A percentile compares a stretch with the other conserved stretches of the same genome.
phyloP scores from a whole-genome alignment of 2,888 invertebrate genomes.

The Synergus itoensis region DNA sequence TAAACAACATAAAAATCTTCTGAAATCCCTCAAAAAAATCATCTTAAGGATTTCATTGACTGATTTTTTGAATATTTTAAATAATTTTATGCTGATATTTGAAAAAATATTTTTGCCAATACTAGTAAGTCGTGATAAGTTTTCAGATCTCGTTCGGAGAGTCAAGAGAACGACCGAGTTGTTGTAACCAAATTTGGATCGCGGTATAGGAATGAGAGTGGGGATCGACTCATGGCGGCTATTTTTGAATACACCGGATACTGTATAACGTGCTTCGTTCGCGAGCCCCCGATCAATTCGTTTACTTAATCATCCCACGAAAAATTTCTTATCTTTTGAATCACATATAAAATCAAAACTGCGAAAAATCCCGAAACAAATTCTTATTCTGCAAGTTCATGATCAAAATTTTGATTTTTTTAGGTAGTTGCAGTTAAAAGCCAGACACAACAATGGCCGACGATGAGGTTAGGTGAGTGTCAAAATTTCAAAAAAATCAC shows the following conservation, averaged over 20 bases:
- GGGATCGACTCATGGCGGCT: slow-evolving; percentile 74
- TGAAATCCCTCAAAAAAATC: not conserved
- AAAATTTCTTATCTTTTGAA: not conserved
- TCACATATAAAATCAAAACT: slow-evolving; percentile 12
- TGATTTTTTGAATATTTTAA: not conserved
- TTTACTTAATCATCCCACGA: slow-evolving; percentile 32
- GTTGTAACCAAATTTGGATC: slow-evolving; percentile 82
- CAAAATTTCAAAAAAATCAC: slow-evolving; percentile 44
- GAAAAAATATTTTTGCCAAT: not conserved
- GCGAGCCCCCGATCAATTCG: slow-evolving; percentile 48
- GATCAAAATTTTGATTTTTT: slow-evolving; percentile 66
- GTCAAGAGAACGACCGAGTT: slow-evolving; percentile 68
- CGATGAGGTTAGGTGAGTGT: slow-evolving; percentile 95
- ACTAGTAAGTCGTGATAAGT: slow-evolving; percentile 9
- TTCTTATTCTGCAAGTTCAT: not conserved
- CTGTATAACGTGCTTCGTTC: slow-evolving; percentile 62
- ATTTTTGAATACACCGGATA: slow-evolving; percentile 75
- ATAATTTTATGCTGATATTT: not conserved
- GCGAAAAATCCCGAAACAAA: not conserved
- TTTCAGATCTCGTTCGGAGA: slow-evolving; percentile 30
- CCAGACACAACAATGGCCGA: slow-evolving; percentile 88
- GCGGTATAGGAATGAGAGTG: slow-evolving; percentile 75
- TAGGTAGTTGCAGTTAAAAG: slow-evolving; percentile 82
- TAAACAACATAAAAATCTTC: no score
- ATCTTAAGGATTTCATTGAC: not conserved